These are phyloP conservation scores for Oryctes rhinoceros DNA, from an alignment of 1,140 invertebrate species.

Conservation along the genomic window DNA sequence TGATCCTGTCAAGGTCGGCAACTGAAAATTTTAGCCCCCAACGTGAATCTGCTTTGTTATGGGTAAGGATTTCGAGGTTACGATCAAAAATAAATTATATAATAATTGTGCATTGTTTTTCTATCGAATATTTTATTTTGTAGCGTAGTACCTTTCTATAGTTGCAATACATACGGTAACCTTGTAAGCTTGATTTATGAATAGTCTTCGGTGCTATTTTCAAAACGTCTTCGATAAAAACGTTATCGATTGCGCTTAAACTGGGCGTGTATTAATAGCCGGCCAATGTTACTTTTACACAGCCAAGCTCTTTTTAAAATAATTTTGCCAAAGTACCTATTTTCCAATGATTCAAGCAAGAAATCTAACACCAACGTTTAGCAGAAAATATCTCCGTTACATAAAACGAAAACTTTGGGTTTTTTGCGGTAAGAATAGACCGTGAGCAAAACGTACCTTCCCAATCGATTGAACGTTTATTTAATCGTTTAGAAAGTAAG, in stretches of 20 bases:
- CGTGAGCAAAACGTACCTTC: neutral
- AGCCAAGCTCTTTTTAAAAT: no score
- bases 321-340: no score
- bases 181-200: neutral
- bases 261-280: neutral
- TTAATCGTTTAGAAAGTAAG: neutral
- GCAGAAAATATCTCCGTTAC: neutral
- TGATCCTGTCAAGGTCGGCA: conserved; percentile 16
- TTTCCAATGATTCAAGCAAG: no score
- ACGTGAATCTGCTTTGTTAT: neutral
- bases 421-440: neutral
- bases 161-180: neutral
- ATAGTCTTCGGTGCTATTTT: neutral
- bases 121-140: neutral
- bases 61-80: neutral
- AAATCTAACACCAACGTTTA: neutral
- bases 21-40: neutral
- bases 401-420: neutral
- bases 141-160: neutral
- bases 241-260: neutral
- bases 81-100: neutral
- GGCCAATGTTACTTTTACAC: neutral
- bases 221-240: neutral
- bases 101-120: neutral
- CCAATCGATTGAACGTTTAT: neutral